Evolutionary conservation across 2,113 vertebrate species (phyloP), one percentile per base, ranked within the genome.

Genomic region (Phylloscopus trochiloides): DNA sequence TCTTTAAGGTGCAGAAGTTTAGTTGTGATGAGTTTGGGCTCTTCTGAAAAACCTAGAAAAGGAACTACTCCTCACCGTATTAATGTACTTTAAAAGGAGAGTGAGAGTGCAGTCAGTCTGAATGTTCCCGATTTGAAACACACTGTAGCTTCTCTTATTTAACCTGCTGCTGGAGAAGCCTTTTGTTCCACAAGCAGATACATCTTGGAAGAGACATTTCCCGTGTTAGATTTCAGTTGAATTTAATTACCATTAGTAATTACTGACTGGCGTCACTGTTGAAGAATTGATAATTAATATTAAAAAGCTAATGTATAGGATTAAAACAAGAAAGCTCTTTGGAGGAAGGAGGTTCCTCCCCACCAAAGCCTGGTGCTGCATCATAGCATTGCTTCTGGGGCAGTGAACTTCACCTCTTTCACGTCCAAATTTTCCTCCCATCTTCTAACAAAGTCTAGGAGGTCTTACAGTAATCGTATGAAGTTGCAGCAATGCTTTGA

Each of bases 201-300:
- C 14, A 3, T n/a, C 61, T 90, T 17, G 6, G 57, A 75, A 45
- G 9, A 63, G 38, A 76, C 29, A 83, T 94, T 86, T 86, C 75
- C 59, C 79, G 54, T 76, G 55, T 88, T 79, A 76, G 42, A 54
- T 81, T 82, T 87, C 57, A n/a, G 43, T 55, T 93, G 34, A 86
- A 72, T 92, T 88, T 88, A 90, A 86, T 86, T 92, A 51, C 45
- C 34, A 3, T 57, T 57, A 52, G 42, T 63, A 93, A 73, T 92
- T 88, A 86, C 78, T 50, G 71, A 52, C 36, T 79, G 40, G 12
- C 0, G 3, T 45, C 45, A 52, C 28, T 87, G n/a, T 59, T 92
- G 67, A 71, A 90, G 83, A 94, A 55, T 21, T 31, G n/a, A 21
- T 70, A 74, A 86, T 76, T 82, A 73, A 74, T 86, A 86, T 90